phyloP scores from a whole-genome alignment of 2,113 vertebrate species.

The Sylvicapra grimmia region DNA sequence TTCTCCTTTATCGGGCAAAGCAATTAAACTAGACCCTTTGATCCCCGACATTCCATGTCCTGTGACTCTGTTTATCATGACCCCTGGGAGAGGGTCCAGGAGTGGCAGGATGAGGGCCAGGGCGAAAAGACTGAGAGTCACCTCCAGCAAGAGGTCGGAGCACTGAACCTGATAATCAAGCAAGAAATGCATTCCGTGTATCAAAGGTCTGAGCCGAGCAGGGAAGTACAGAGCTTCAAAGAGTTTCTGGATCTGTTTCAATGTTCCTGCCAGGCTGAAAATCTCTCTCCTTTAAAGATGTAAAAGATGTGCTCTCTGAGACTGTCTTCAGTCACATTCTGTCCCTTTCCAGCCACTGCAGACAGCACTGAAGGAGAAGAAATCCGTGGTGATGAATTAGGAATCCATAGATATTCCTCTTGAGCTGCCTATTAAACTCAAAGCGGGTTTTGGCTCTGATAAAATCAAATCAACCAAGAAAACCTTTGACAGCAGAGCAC shows the following conservation, averaged over 20 bases:
- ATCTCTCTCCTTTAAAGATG: slow-evolving; percentile 1
- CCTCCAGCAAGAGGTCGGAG: background rate
- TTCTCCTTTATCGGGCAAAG: background rate
- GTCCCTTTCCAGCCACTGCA: background rate
- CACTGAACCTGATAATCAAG: background rate
- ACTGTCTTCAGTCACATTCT: slow-evolving; percentile 17
- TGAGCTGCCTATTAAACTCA: background rate
- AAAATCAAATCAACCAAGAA: background rate
- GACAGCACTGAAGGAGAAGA: background rate
- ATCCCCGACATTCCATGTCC: background rate
- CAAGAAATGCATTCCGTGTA: background rate
- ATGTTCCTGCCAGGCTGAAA: background rate
- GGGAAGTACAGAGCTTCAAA: background rate
- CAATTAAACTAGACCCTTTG: background rate
- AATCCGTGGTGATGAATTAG: background rate
- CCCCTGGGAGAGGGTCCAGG: background rate
- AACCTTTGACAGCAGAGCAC: background rate
- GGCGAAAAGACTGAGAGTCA: background rate
- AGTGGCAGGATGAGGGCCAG: background rate
- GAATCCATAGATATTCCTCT: background rate
- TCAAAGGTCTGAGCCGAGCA: background rate
- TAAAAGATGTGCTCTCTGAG: slow-evolving; percentile 5
- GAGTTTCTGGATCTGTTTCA: background rate
- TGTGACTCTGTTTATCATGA: background rate
- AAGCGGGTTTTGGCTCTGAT: background rate